Percentiles rank a stretch among this genome's conserved stretches.
phyloP scores from a whole-genome alignment of 2,888 invertebrate species.

The Drosophila longiperda region DNA sequence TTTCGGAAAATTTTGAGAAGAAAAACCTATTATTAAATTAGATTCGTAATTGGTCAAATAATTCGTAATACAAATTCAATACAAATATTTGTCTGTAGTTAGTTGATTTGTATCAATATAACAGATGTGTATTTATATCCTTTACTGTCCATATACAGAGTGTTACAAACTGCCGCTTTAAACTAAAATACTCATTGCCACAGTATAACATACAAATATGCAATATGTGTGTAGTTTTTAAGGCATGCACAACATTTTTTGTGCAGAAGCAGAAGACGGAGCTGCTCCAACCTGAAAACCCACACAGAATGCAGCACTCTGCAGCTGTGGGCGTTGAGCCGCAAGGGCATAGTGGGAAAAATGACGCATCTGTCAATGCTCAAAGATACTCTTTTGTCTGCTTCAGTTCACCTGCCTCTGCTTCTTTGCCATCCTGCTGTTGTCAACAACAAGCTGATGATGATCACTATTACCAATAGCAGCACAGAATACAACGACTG shows the following conservation, averaged over 20 bases:
- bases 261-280: slow-evolving; percentile 1
- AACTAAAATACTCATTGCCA: background rate
- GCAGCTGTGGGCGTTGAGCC: slow-evolving; percentile 83
- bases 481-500: slow-evolving; percentile 16
- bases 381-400: slow-evolving; percentile 71
- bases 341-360: slow-evolving; percentile 46
- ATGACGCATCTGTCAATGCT: slow-evolving; percentile 64
- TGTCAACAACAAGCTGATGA: slow-evolving; percentile 4
- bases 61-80: background rate
- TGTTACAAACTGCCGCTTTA: background rate
- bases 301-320: slow-evolving; percentile 72
- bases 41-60: background rate
- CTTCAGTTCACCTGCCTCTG: slow-evolving; percentile 9
- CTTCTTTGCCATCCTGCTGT: slow-evolving; percentile 17
- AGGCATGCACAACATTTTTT: slow-evolving; percentile 2
- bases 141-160: background rate
- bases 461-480: slow-evolving; percentile 40
- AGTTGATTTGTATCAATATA: background rate
- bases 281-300: slow-evolving; percentile 22
- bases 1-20: background rate
- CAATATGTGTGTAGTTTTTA: background rate
- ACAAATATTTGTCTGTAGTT: background rate
- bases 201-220: background rate
- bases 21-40: background rate
- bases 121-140: background rate